Evolutionary conservation across 2,888 invertebrate species (phyloP), one percentile per base, ranked within the genome.

Genomic region (Helicoverpa assulta): DNA sequence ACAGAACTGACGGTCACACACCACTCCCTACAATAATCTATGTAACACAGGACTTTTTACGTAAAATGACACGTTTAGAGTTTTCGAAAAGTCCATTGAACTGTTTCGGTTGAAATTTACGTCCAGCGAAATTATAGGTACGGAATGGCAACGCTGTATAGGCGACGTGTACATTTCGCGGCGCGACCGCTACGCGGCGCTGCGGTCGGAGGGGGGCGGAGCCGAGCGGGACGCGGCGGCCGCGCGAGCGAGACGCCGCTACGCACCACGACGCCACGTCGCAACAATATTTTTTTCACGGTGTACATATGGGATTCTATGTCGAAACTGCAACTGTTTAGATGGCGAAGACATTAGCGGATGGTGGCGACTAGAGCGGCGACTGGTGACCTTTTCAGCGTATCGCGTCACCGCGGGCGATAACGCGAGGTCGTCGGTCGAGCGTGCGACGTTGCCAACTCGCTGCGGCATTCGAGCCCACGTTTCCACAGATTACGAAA

Each of bases 41-140:
- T 85, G 85, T 90, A 89, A 90, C 93, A 93, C 92, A 88, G 90
- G 87, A 91, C 87, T 87, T 93, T 91, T 92, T 88, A 91, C 89
- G 89, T 89, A 89, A 91, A 89, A 87, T 89, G 89, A 93, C 92
- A 92, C 93, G 92, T 91, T 93, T 92, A 83, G 90, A 93, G 92
- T 94, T 94, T 94, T 93, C 87, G 89, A 91, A 93, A 95, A 95
- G 96, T 96, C 93, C 96, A 95, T 95, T 96, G 96, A 96, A 96
- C 96, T 94, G 95, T 94, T 95, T 95, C 93, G 92, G 89, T 94
- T 91, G 93, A 95, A 95, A 95, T 95, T 95, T 95, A 95, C 95
- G 94, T 95, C 93, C 93, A 95, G 95, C 95, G 94, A 96, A 96
- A 96, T 95, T 94, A 94, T 95, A 94, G 92, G 94, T 95, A 95